Conservation (phyloP, 2,797 vertebrate genomes). For the Phylloscopus collybita region DNA sequence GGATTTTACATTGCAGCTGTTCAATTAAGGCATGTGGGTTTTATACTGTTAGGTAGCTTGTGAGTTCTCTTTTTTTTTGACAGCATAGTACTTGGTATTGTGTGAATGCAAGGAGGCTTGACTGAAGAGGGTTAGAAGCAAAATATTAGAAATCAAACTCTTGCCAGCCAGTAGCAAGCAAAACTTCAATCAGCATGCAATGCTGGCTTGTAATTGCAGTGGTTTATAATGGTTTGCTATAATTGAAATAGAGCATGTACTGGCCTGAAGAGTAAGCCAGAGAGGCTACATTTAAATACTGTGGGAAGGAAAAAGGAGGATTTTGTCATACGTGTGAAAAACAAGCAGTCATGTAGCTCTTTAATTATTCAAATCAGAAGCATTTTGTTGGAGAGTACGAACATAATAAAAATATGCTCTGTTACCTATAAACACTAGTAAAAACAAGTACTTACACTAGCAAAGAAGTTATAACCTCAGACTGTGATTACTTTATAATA, state of each 20-base stretch:
- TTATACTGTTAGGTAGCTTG: not conserved
- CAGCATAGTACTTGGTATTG: not conserved
- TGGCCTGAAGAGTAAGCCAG: not conserved
- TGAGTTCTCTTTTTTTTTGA: not conserved
- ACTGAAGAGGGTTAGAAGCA: not conserved
- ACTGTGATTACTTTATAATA: not conserved
- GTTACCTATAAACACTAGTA: not conserved
- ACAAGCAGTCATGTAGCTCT: not conserved
- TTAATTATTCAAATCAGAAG: not conserved
- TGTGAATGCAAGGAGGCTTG: not conserved
- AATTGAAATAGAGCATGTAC: not conserved
- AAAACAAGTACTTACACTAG: not conserved
- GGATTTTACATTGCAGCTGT: not conserved
- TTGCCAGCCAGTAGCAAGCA: not conserved
- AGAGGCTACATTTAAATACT: constrained; percentile 7
- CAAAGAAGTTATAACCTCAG: not conserved
- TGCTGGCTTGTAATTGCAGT: not conserved
- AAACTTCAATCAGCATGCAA: not conserved
- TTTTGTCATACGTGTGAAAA: not conserved
- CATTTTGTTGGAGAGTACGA: not conserved
- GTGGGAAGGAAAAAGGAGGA: not conserved
- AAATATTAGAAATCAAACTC: not conserved
- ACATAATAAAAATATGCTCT: not conserved
- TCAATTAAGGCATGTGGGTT: rapidly evolving
- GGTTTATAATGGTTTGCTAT: not conserved